phyloP scores from a whole-genome alignment of 2,888 invertebrate species.

The Cantharis flavilabris region DNA sequence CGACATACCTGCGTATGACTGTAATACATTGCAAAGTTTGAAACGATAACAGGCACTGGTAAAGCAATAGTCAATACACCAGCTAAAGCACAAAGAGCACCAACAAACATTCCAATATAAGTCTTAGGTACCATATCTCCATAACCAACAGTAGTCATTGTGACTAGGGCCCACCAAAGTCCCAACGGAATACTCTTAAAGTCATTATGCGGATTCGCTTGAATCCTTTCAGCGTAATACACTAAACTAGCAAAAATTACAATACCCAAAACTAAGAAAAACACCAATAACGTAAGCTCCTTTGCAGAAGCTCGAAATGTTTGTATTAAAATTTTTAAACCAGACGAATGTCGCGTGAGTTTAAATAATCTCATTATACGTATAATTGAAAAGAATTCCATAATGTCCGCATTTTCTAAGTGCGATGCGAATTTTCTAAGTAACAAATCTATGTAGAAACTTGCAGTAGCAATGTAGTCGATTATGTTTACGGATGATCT shows the following conservation, averaged over 20 bases:
- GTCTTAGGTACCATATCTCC: slow-evolving; percentile 99
- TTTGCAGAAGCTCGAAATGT: slow-evolving; percentile 97
- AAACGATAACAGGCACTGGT: slow-evolving; percentile 98
- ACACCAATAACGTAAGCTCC: slow-evolving; percentile 93
- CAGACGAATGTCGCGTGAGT: slow-evolving; percentile 94
- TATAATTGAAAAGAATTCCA: slow-evolving; percentile 97
- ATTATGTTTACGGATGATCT: slow-evolving; percentile 96
- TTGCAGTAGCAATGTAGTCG: slow-evolving; percentile 97
- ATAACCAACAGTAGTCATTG: slow-evolving; percentile 98
- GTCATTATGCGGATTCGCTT: slow-evolving; percentile 91
- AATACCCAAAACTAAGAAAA: slow-evolving; percentile 97
- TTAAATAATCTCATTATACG: slow-evolving; percentile 98
- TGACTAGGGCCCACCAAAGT: slow-evolving; percentile 98
- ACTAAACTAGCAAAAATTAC: slow-evolving; percentile 98
- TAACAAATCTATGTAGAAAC: slow-evolving; percentile 94
- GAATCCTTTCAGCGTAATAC: slow-evolving; percentile 95
- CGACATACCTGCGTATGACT: slow-evolving; percentile 74
- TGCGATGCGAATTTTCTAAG: slow-evolving; percentile 89
- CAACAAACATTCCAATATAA: slow-evolving; percentile 98
- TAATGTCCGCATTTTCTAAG: slow-evolving; percentile 91
- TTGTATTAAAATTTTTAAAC: slow-evolving; percentile 97
- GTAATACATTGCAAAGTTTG: slow-evolving; percentile 98
- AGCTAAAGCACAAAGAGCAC: slow-evolving; percentile 95
- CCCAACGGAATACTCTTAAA: slow-evolving; percentile 98
- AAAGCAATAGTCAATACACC: slow-evolving; percentile 98